These are phyloP conservation scores for Myopa testacea DNA, from an alignment of 2,888 invertebrate genomes.

Conservation along the genomic window DNA sequence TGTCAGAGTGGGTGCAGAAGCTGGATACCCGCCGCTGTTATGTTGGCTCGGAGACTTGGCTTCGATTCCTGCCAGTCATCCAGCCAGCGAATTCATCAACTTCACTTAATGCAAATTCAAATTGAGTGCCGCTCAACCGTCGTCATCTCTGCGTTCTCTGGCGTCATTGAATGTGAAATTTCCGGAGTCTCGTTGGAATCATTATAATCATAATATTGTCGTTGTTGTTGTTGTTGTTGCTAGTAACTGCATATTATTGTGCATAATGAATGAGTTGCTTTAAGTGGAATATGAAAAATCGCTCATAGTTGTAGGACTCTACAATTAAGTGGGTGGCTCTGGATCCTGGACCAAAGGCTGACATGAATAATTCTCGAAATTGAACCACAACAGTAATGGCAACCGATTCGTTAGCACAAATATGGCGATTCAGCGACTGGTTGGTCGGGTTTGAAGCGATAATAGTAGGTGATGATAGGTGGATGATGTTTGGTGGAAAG, in stretches of 20 bases:
- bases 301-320: conserved; percentile 25
- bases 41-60: background rate
- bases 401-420: too few relatives aligned
- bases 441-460: too few relatives aligned
- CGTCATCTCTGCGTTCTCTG: conserved; percentile 10
- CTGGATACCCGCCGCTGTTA: background rate
- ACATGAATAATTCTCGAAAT: too few relatives aligned
- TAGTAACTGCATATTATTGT: conserved; percentile 25
- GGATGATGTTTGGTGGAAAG: too few relatives aligned
- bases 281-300: conserved; percentile 26
- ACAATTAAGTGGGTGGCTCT: conserved; percentile 24
- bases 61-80: conserved; percentile 9
- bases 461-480: too few relatives aligned
- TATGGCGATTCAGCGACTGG: too few relatives aligned
- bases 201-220: background rate
- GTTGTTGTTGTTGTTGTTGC: conserved; percentile 22
- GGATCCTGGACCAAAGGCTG: background rate
- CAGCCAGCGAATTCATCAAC: conserved; percentile 36
- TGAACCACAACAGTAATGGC: too few relatives aligned
- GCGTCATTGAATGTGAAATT: conserved; percentile 37
- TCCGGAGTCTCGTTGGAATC: conserved; percentile 31
- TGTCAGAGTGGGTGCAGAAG: background rate
- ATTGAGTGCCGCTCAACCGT: conserved; percentile 47
- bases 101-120: conserved; percentile 55
- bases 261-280: conserved; percentile 37